Evolutionary conservation across 2,888 invertebrate species (phyloP), one percentile per base, ranked within the genome.

Genomic region (Ophion costatus): DNA sequence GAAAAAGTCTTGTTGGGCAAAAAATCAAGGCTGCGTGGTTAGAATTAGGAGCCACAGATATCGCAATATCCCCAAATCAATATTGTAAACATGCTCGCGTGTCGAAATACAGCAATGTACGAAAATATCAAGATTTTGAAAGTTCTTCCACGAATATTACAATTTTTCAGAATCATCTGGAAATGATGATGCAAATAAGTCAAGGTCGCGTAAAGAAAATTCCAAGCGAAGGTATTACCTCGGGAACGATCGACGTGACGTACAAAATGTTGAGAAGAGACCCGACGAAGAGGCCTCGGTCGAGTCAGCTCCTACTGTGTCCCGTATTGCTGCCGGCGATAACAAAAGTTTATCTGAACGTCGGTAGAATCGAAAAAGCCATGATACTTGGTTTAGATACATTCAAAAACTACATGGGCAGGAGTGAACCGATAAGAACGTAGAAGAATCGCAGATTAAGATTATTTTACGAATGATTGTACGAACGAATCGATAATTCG

Each of bases 201-300:
- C 77, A 76, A 29, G 86, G 82, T n/a, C 76, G 82, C 11, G 29
- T 83, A 17, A 61, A 64, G 66, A 56, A 59, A 79, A 71, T 82
- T 67, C 66, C 80, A n/a, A 22, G 22, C 20, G 20, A 24, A 1
- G 57, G 71, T 9, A 80, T 89, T 6, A 90, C 90, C 0, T 11
- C 69, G 10, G 80, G 89, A 4, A 74, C 89, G 0, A 87, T 90
- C 17, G 90, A 89, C 22, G 59, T 93, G 10, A 85, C 92, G 83
- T 92, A 91, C 17, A 92, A 91, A 85, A 91, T 93, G 89, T 81
- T 93, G 22, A 89, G 89, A 14, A 90, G 90, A 81, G 80, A 90
- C 20, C 78, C 90, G 6, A 0, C 51, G 0, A 81, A 81, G 45
- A 91, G 93, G 73, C 93, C 93, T 0, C 89, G 84, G 3, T 90